A percentile compares a stretch with the other conserved stretches of the same genome.
phyloP scores from a whole-genome alignment of 2,113 vertebrate genomes.

The Vidua chalybeata region DNA sequence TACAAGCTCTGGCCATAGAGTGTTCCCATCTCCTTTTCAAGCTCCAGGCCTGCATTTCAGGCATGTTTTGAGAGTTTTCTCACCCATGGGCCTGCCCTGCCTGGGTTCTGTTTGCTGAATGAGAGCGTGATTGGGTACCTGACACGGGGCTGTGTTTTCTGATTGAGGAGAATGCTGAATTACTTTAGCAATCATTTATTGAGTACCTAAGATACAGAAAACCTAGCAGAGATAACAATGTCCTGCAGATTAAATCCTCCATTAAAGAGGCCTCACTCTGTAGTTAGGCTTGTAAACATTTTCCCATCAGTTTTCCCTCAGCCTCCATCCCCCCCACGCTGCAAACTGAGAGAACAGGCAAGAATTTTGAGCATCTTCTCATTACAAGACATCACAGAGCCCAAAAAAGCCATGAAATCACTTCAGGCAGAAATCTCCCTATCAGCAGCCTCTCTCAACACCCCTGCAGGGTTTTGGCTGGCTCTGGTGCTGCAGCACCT shows the following conservation, averaged over 20 bases:
- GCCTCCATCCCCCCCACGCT: fast-evolving
- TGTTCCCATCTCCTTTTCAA: background rate
- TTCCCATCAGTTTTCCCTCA: background rate
- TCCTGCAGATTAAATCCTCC: constrained; percentile 25
- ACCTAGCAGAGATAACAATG: constrained; percentile 2
- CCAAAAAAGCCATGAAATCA: background rate
- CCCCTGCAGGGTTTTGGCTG: background rate
- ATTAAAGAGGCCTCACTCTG: background rate
- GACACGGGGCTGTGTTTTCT: background rate
- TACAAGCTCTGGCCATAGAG: fast-evolving
- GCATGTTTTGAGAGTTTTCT: background rate
- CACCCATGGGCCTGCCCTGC: fast-evolving
- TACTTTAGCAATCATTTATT: constrained; percentile 58
- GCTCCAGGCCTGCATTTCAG: background rate
- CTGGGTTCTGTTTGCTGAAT: background rate
- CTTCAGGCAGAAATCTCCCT: background rate
- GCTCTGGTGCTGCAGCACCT: background rate
- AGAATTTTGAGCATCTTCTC: background rate
- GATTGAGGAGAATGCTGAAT: constrained; percentile 28
- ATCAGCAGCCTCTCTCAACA: background rate
- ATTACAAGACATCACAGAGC: background rate
- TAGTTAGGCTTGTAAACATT: background rate
- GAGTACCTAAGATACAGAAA: constrained; percentile 39
- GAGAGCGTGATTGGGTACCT: background rate
- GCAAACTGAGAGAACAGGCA: background rate